Percentiles rank a stretch among this genome's conserved stretches.
Conservation (phyloP, 2,888 invertebrate genomes). For the Dynastes maya region DNA sequence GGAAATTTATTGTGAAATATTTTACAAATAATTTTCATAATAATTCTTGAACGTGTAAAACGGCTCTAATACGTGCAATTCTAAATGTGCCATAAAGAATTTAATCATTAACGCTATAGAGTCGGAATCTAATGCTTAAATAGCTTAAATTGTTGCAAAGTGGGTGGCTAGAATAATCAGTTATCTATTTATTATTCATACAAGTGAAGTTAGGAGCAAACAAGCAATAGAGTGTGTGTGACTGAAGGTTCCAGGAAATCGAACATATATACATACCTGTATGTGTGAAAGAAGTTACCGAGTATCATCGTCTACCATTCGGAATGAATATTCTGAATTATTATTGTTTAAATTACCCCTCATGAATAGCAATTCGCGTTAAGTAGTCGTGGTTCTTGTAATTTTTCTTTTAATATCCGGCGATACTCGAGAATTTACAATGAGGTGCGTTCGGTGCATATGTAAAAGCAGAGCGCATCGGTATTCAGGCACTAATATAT, state of each 20-base stretch:
- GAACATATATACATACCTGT: constrained; percentile 45
- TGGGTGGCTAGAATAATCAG: constrained; percentile 42
- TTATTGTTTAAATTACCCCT: constrained; percentile 57
- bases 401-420: constrained; percentile 57
- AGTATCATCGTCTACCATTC: constrained; percentile 53
- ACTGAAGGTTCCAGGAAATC: constrained; percentile 56
- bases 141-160: constrained; percentile 32
- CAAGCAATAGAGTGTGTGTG: constrained; percentile 41
- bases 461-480: constrained; percentile 37
- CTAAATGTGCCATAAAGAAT: too few species aligned
- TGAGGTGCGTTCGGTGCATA: constrained; percentile 45
- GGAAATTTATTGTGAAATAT: too few species aligned
- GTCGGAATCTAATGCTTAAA: too few species aligned
- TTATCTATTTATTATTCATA: constrained; percentile 56
- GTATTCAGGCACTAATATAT: constrained; percentile 41
- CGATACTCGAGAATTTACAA: constrained; percentile 54
- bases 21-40: too few species aligned
- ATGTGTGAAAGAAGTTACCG: constrained; percentile 56
- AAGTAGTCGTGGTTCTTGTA: constrained; percentile 57
- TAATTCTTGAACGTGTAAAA: too few species aligned
- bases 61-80: too few species aligned
- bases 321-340: constrained; percentile 55
- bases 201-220: constrained; percentile 52
- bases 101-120: too few species aligned
- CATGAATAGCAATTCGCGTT: constrained; percentile 56